Evolutionary conservation across 2,797 vertebrate species (phyloP).

Genomic region (Buphagus erythrorhynchus): DNA sequence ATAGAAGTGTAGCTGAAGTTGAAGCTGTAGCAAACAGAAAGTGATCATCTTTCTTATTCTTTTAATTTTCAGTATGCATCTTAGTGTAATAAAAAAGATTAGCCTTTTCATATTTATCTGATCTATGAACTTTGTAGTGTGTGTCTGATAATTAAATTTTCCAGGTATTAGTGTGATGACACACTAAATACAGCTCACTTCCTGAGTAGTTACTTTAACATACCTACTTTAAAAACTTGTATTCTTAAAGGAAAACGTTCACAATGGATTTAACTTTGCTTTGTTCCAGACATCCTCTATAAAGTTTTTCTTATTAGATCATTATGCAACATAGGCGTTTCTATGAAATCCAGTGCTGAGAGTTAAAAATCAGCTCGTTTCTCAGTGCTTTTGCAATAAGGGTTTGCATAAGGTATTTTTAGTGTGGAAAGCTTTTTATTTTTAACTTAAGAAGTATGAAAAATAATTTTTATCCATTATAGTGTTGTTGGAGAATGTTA

Average conservation of each 20-base stretch:
- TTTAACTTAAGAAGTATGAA: background rate
- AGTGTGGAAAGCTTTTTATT: background rate
- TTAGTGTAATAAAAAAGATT: background rate
- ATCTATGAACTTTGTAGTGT: background rate
- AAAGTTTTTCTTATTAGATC: background rate
- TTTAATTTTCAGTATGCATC: background rate
- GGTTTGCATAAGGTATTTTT: background rate
- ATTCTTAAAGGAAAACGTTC: background rate
- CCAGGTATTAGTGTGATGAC: background rate
- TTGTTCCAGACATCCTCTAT: background rate
- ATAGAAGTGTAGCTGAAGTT: background rate
- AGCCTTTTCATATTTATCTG: background rate
- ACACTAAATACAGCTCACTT: background rate
- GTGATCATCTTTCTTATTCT: background rate
- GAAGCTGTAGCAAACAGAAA: background rate
- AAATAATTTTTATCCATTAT: rapidly evolving
- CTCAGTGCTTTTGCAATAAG: background rate
- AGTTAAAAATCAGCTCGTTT: background rate
- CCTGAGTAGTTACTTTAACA: background rate
- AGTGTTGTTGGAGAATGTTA: background rate
- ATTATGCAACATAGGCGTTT: background rate
- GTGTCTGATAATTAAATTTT: background rate
- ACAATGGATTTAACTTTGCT: background rate
- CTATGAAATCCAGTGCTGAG: background rate
- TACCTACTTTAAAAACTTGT: background rate